phyloP scores from a whole-genome alignment of 2,888 invertebrate genomes.

The Minunthozetes semirufus region DNA sequence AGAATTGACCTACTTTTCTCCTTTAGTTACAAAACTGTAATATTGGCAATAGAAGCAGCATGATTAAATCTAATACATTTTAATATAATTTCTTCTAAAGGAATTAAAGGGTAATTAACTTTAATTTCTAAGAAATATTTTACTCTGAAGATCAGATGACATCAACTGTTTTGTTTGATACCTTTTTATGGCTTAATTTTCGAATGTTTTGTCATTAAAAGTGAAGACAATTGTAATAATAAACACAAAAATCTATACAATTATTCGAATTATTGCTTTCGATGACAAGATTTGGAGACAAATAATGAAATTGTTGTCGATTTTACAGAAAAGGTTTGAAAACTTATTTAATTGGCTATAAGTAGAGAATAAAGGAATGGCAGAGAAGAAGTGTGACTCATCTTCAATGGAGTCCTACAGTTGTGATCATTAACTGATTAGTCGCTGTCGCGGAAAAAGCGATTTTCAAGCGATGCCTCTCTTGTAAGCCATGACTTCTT shows the following conservation, averaged over 20 bases:
- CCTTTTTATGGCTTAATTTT: too few species aligned
- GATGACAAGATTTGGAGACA: not conserved
- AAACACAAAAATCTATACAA: not conserved
- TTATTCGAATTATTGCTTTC: not conserved
- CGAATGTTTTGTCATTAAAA: too few species aligned
- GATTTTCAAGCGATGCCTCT: slow-evolving; percentile 4
- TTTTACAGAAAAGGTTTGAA: not conserved
- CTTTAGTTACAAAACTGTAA: too few species aligned
- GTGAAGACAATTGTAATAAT: too few species aligned
- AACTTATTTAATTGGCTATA: not conserved
- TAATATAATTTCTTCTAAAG: too few species aligned
- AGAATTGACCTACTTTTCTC: too few species aligned
- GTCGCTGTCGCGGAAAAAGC: slow-evolving; percentile 2
- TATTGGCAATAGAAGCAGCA: too few species aligned
- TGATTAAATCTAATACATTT: too few species aligned
- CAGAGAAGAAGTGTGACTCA: not conserved
- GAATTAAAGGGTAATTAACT: too few species aligned
- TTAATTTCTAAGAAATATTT: too few species aligned
- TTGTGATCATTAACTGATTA: slow-evolving; percentile 11
- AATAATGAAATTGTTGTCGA: not conserved
- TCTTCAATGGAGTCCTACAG: not conserved
- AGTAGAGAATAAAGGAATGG: not conserved
- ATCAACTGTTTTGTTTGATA: too few species aligned
- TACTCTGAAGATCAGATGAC: too few species aligned
- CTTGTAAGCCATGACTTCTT: not conserved